These are phyloP conservation scores for Polyommatus iphigenia DNA, from an alignment of 2,888 invertebrate genomes.

Conservation along the genomic window DNA sequence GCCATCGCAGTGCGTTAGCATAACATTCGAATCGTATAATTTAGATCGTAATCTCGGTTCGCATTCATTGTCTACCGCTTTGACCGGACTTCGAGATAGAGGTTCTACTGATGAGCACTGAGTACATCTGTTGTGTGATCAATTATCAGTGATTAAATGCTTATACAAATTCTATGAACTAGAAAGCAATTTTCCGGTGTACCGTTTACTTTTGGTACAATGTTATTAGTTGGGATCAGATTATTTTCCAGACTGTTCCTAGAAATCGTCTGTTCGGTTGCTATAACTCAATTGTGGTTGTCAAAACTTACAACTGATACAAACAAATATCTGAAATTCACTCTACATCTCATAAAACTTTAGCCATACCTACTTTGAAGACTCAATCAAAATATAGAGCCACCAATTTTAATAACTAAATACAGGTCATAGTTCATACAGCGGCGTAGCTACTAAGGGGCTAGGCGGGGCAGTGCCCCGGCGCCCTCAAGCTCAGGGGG, in stretches of 20 bases:
- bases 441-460: too few relatives aligned
- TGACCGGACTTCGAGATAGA: conserved; percentile 31
- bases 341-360: conserved; percentile 5
- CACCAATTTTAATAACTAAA: background rate
- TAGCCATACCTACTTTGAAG: background rate
- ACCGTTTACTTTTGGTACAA: conserved; percentile 5
- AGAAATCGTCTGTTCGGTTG: background rate
- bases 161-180: conserved; percentile 19
- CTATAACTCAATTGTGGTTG: background rate
- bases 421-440: background rate
- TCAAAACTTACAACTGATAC: background rate
- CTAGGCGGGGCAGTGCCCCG: too few relatives aligned
- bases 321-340: conserved; percentile 2
- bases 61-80: conserved; percentile 51
- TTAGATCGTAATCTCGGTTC: conserved; percentile 51
- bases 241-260: background rate
- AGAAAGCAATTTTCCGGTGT: conserved; percentile 10
- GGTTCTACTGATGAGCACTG: conserved; percentile 25
- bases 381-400: background rate
- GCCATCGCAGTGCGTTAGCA: conserved; percentile 45
- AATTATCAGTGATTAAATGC: conserved; percentile 26
- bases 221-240: background rate
- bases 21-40: conserved; percentile 56
- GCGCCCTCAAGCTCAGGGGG: too few relatives aligned
- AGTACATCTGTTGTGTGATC: conserved; percentile 25